These are phyloP conservation scores for Nibea albiflora DNA, from an alignment of 2,113 vertebrate species.

Conservation along the genomic window DNA sequence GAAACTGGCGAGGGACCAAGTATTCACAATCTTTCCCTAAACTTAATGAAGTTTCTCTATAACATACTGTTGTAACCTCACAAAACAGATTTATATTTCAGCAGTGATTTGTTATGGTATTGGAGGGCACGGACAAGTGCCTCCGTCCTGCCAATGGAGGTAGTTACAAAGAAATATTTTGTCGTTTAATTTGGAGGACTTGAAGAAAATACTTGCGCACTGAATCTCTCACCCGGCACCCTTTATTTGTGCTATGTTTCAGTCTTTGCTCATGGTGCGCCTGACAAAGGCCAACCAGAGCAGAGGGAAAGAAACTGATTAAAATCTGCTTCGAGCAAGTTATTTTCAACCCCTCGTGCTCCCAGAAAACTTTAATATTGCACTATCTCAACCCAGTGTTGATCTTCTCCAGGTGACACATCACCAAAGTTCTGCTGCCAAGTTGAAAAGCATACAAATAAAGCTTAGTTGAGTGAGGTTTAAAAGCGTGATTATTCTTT, in stretches of 20 bases:
- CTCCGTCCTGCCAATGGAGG: background rate
- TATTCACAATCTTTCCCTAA: background rate
- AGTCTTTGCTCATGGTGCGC: background rate
- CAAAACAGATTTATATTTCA: background rate
- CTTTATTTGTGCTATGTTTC: background rate
- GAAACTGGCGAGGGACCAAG: background rate
- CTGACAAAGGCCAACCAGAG: slow-evolving; percentile 2
- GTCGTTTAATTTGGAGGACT: background rate
- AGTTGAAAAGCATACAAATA: slow-evolving; percentile 21
- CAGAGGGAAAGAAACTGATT: background rate
- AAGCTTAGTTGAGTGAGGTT: slow-evolving; percentile 21
- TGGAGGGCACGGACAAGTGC: background rate
- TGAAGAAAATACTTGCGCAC: background rate
- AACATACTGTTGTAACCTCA: background rate
- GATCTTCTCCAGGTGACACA: slow-evolving; percentile 22
- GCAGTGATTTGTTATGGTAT: background rate
- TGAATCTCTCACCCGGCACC: background rate
- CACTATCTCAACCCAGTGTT: background rate
- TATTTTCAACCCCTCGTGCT: background rate
- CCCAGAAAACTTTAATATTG: slow-evolving; percentile 3
- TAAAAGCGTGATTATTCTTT: slow-evolving; percentile 32
- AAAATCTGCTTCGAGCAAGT: slow-evolving; percentile 9
- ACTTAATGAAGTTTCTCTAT: background rate
- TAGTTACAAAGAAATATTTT: background rate
- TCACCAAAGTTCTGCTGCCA: background rate